phyloP scores from a whole-genome alignment of 1,140 invertebrate genomes.

The Anastrepha obliqua region DNA sequence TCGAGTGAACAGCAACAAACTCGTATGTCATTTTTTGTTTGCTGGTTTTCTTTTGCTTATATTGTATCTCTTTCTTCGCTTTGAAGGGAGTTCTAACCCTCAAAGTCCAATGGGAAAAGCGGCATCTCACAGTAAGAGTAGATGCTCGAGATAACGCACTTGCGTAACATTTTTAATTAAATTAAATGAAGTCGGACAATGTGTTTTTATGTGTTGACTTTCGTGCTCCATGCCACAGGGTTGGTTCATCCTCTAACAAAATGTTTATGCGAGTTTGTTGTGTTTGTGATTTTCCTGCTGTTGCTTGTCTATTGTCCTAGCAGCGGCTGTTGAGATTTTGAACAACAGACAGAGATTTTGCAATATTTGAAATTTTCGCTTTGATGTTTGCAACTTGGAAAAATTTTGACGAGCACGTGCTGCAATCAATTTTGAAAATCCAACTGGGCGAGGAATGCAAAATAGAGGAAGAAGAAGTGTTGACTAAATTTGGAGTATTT shows the following conservation, averaged over 20 bases:
- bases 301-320: background rate
- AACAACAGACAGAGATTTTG: conserved; percentile 6
- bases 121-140: background rate
- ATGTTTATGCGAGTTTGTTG: conserved; percentile 6
- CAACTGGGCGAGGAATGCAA: background rate
- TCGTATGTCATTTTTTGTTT: background rate
- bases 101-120: background rate
- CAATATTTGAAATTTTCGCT: conserved; percentile 41
- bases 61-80: conserved; percentile 3
- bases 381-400: conserved; percentile 17
- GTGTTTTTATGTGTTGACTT: conserved; percentile 14
- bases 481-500: background rate
- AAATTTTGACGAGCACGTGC: conserved; percentile 43
- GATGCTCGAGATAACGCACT: conserved; percentile 49
- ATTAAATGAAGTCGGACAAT: conserved; percentile 52
- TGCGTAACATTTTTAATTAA: conserved; percentile 52
- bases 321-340: conserved; percentile 24
- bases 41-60: background rate
- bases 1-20: conserved; percentile 39
- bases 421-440: background rate
- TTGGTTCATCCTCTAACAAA: background rate
- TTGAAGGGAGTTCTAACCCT: conserved; percentile 10
- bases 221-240: conserved; percentile 23
- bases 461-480: background rate
- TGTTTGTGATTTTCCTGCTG: background rate